A percentile compares a stretch with the other conserved stretches of the same genome.
Evolutionary conservation across 2,888 invertebrate genomes (phyloP).

Genomic region (Lamellibrachia columna): DNA sequence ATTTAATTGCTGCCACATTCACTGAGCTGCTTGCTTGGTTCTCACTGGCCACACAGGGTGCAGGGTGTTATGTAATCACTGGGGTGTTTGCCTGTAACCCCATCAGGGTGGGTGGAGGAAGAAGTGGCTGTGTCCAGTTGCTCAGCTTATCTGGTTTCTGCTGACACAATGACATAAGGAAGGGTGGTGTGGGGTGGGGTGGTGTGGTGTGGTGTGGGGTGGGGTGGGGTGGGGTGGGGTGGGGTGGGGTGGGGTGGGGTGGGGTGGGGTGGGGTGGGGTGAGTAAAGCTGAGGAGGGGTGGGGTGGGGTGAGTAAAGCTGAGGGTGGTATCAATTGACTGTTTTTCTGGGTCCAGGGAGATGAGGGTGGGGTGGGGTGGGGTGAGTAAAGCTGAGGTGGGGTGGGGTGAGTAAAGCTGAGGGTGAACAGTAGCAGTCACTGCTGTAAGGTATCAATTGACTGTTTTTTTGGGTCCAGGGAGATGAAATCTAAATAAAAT

Average conservation of each 20-base stretch:
- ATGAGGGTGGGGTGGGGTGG: not conserved
- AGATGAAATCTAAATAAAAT: too few species aligned
- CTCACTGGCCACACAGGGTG: not conserved
- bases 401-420: too few species aligned
- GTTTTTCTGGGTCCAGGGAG: too few species aligned
- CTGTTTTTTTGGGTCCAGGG: too few species aligned
- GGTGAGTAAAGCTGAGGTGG: too few species aligned
- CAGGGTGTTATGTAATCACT: not conserved
- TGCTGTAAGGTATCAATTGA: too few species aligned
- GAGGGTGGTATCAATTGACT: too few species aligned
- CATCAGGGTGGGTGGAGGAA: not conserved
- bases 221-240: not conserved
- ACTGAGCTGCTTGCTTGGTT: not conserved
- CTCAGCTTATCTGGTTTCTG: not conserved
- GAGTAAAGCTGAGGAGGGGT: too few species aligned
- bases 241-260: too few species aligned
- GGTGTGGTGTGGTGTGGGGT: not conserved
- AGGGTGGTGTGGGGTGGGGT: not conserved
- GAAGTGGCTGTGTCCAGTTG: not conserved
- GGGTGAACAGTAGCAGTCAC: too few species aligned
- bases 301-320: too few species aligned
- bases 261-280: too few species aligned
- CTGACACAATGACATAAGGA: not conserved
- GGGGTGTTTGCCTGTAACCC: not conserved
- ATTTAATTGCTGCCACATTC: not conserved